Percentiles rank a stretch among this genome's conserved stretches.
Conservation (phyloP, 2,797 vertebrate genomes). For the Pipistrellus pygmaeus region DNA sequence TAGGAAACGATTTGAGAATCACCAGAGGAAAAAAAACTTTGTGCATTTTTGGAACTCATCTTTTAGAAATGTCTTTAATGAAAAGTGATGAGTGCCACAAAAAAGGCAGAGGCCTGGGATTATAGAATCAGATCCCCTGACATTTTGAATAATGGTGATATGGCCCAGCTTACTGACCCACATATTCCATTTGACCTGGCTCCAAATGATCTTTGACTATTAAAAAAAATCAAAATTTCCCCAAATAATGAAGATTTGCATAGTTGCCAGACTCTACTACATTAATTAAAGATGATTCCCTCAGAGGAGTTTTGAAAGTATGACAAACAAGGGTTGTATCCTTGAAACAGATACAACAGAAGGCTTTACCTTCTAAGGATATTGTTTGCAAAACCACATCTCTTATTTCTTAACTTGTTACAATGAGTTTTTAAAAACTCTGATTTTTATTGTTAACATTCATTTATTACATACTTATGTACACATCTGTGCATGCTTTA, state of each 20-base stretch:
- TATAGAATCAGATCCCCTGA: background rate
- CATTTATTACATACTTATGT: background rate
- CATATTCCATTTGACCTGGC: background rate
- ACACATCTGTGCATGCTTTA: background rate
- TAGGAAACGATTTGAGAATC: background rate
- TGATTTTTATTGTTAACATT: background rate
- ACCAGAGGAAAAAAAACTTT: background rate
- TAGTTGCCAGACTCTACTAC: background rate
- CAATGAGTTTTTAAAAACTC: background rate
- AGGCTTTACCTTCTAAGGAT: background rate
- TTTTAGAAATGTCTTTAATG: background rate
- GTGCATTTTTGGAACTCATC: background rate
- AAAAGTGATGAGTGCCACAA: background rate
- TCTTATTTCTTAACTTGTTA: background rate
- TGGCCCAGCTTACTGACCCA: background rate
- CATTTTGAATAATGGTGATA: background rate
- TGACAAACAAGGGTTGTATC: background rate
- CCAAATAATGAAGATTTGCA: conserved; percentile 7
- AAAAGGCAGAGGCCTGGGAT: background rate
- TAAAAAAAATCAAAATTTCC: background rate
- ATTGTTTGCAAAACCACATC: background rate
- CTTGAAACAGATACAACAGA: background rate
- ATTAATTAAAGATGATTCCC: background rate
- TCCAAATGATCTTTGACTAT: background rate
- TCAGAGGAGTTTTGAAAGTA: background rate